Evolutionary conservation across 2,113 vertebrate species (phyloP).

Genomic region (Spilogale gracilis): DNA sequence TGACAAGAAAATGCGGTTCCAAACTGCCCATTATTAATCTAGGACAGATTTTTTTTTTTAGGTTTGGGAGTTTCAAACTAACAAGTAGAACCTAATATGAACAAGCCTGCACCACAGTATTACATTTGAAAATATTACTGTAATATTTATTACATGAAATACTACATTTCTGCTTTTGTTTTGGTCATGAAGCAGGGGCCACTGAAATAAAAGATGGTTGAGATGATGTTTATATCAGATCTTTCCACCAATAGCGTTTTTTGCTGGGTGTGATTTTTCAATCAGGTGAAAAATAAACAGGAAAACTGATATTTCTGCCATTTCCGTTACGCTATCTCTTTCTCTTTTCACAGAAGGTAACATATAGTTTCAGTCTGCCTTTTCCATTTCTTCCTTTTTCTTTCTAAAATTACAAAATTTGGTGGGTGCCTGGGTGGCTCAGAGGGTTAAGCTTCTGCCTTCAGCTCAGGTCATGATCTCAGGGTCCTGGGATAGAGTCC

Average conservation of each 20-base stretch:
- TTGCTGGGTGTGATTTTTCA: background rate
- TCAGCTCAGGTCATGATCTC: too few species aligned
- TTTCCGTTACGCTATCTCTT: background rate
- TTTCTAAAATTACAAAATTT: slow-evolving; percentile 32
- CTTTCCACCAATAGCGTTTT: background rate
- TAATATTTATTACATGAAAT: background rate
- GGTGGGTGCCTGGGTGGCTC: too few species aligned
- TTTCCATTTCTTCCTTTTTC: background rate
- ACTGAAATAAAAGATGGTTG: background rate
- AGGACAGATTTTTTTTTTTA: background rate
- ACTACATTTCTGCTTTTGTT: background rate
- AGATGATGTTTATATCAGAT: background rate
- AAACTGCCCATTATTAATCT: background rate
- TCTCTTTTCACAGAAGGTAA: background rate
- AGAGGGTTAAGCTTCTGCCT: too few species aligned
- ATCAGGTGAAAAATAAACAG: slow-evolving; percentile 21
- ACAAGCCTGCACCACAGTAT: background rate
- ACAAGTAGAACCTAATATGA: background rate
- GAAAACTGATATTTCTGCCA: background rate
- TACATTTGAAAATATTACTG: background rate
- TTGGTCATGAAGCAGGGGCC: background rate
- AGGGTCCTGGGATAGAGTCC: too few species aligned
- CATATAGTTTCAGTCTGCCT: background rate
- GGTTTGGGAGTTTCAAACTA: background rate
- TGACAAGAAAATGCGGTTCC: background rate